phyloP scores from a whole-genome alignment of 2,797 vertebrate species.

The Tenualosa thibaudeaui region DNA sequence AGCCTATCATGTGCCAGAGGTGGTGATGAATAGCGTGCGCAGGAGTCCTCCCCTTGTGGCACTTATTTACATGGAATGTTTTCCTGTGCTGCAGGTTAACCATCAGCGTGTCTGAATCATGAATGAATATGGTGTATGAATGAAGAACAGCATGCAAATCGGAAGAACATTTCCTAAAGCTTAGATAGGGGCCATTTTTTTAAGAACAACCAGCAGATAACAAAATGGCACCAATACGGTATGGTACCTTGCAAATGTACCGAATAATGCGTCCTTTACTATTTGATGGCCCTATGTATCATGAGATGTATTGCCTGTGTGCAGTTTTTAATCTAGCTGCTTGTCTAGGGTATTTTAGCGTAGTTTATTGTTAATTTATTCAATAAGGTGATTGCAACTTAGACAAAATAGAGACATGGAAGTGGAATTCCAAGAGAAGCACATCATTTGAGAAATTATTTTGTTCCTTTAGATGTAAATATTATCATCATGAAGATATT shows the following conservation, averaged over 20 bases:
- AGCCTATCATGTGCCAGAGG: constrained; percentile 65
- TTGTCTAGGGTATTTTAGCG: no score
- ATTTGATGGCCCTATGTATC: neutral
- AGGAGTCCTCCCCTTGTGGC: constrained; percentile 40
- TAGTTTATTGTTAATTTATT: no score
- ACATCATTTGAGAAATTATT: no score
- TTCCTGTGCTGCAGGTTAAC: constrained; percentile 33
- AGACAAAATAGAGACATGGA: no score
- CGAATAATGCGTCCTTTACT: no score
- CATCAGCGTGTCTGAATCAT: constrained; percentile 19
- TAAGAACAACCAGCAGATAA: neutral
- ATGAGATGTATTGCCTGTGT: neutral
- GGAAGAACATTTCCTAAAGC: neutral
- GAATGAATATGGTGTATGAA: constrained; percentile 30
- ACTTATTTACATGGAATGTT: constrained; percentile 43
- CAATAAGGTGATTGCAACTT: no score
- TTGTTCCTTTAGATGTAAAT: no score
- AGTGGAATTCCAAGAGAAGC: no score
- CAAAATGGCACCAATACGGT: no score
- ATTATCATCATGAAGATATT: no score
- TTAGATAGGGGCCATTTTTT: neutral
- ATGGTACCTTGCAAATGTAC: neutral
- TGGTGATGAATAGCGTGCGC: constrained; percentile 43
- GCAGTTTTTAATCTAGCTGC: no score
- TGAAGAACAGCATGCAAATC: constrained; percentile 27